Percentiles rank a stretch among this genome's conserved stretches.
Evolutionary conservation across 2,113 vertebrate genomes (phyloP).

Genomic region (Aepyceros melampus): DNA sequence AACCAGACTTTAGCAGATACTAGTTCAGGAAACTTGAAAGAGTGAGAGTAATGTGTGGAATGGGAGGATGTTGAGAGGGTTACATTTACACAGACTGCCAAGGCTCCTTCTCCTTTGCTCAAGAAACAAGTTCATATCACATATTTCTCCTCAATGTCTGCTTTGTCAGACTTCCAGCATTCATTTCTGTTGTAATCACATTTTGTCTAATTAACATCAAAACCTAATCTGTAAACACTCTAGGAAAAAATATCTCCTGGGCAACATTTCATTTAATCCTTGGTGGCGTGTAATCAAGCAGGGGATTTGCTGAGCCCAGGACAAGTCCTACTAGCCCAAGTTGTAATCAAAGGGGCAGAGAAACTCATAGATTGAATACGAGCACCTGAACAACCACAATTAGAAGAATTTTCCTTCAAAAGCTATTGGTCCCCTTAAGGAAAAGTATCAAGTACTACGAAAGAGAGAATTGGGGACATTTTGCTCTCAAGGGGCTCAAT

Average conservation of each 20-base stretch:
- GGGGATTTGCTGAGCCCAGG: background rate
- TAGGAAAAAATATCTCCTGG: background rate
- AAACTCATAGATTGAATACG: background rate
- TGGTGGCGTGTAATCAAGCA: background rate
- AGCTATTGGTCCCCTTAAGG: constrained; percentile 26
- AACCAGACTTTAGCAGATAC: background rate
- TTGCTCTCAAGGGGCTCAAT: constrained; percentile 70
- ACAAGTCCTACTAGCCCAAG: background rate
- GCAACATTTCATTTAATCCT: background rate
- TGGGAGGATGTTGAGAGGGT: background rate
- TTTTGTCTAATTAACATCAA: background rate
- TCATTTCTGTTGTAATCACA: background rate
- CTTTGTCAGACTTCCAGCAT: background rate
- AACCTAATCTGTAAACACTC: background rate
- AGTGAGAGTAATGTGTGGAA: background rate
- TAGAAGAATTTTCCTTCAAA: constrained; percentile 25
- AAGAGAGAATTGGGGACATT: constrained; percentile 57
- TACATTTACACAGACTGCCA: background rate
- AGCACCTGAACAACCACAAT: background rate
- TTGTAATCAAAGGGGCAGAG: background rate
- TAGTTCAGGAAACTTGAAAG: background rate
- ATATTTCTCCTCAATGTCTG: background rate
- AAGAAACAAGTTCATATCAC: background rate
- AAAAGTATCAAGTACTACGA: background rate
- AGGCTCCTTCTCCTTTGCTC: background rate